Percentiles rank a stretch among this genome's conserved stretches.
Evolutionary conservation across 2,113 vertebrate genomes (phyloP).

Genomic region (Silurus glanis): DNA sequence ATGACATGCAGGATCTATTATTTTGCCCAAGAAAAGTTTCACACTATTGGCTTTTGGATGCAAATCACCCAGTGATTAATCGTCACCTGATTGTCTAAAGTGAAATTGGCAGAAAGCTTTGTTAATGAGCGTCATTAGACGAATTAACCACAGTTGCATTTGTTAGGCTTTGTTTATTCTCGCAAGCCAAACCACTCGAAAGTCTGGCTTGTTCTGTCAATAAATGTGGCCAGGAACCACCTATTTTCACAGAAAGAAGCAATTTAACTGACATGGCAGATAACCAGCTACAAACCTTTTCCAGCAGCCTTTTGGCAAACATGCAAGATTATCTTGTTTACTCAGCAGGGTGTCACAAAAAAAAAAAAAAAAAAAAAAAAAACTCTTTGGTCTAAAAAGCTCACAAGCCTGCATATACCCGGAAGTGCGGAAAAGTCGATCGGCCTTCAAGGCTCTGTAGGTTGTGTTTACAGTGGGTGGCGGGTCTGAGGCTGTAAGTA

Average conservation of each 20-base stretch:
- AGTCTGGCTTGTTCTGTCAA: background rate
- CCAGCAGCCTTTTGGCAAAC: background rate
- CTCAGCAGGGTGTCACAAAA: background rate
- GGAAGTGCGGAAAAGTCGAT: background rate
- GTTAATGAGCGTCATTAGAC: background rate
- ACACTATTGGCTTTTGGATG: background rate
- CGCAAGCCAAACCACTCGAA: background rate
- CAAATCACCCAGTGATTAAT: background rate
- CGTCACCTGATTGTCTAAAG: background rate
- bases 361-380: background rate
- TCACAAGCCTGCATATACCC: background rate
- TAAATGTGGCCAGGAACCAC: background rate
- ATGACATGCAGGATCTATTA: background rate
- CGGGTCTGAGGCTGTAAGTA: background rate
- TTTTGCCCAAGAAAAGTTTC: background rate
- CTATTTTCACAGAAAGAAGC: background rate
- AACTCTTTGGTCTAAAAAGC: background rate
- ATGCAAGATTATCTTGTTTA: background rate
- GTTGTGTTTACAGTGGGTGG: background rate
- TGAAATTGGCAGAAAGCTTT: background rate
- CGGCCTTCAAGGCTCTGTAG: background rate
- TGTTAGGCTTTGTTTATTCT: background rate
- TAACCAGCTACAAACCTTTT: background rate
- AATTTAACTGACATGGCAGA: background rate
- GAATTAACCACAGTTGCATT: conserved; percentile 6